Percentiles rank a stretch among this genome's conserved stretches.
Conservation (phyloP, 1,140 invertebrate genomes). For the silkworm (Bombyx mori) region ASM3026992v2 NC_085121.1:8372001-8372500, state of each 20-base stretch:
- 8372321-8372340: neutral
- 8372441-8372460: slow-evolving; percentile 2
- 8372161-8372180: too few species aligned
- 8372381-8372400: slow-evolving; percentile 7
- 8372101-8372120: too few species aligned
- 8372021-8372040: too few species aligned
- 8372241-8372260: slow-evolving; percentile 33
- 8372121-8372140: too few species aligned
- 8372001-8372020: too few species aligned
- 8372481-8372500: slow-evolving; percentile 9
- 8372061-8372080: too few species aligned
- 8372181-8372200: too few species aligned
- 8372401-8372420: slow-evolving; percentile 9
- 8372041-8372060: too few species aligned
- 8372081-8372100: too few species aligned
- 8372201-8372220: too few species aligned
- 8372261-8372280: neutral
- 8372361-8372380: neutral
- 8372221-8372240: slow-evolving; percentile 17
- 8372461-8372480: slow-evolving; percentile 6
- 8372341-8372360: neutral
- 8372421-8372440: slow-evolving; percentile 6
- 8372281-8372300: too few species aligned
- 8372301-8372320: neutral
- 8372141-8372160: too few species aligned